A percentile compares a stretch with the other conserved stretches of the same genome.
Conservation (phyloP, 2,113 vertebrate genomes). For the Ceyx melanurus region DNA sequence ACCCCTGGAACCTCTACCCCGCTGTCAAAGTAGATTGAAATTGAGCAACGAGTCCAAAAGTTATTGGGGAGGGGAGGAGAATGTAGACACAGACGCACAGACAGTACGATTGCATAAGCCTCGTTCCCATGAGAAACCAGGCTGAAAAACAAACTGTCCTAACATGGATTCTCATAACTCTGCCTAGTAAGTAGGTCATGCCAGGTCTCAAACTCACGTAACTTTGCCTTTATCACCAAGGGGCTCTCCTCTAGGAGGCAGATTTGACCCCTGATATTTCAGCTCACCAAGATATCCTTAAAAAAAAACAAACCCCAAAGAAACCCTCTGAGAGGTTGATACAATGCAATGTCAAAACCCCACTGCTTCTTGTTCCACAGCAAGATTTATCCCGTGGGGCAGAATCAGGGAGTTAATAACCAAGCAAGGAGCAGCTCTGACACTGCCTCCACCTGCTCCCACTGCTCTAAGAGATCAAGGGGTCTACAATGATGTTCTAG, state of each 20-base stretch:
- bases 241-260: slow-evolving; percentile 16
- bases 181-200: slow-evolving; percentile 41
- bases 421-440: background rate
- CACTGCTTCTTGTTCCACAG: fast-evolving
- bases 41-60: slow-evolving; percentile 68
- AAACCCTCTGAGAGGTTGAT: background rate
- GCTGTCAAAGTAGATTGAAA: background rate
- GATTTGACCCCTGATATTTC: background rate
- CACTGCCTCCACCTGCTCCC: background rate
- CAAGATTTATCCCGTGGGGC: background rate
- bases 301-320: background rate
- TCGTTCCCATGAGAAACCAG: slow-evolving; percentile 61
- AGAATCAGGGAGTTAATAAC: background rate
- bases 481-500: background rate
- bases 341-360: background rate
- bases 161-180: slow-evolving; percentile 49
- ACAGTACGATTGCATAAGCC: slow-evolving; percentile 47
- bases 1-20: slow-evolving; percentile 1
- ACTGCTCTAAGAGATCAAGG: background rate
- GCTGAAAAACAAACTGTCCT: slow-evolving; percentile 69
- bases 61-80: slow-evolving; percentile 69
- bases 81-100: slow-evolving; percentile 63
- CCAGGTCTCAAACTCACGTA: slow-evolving; percentile 19
- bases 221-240: slow-evolving; percentile 4
- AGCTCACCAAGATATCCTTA: background rate